Base-by-base conservation (phyloP, 2,888 invertebrate species). In the Megaustenia siamemsis region DNA sequence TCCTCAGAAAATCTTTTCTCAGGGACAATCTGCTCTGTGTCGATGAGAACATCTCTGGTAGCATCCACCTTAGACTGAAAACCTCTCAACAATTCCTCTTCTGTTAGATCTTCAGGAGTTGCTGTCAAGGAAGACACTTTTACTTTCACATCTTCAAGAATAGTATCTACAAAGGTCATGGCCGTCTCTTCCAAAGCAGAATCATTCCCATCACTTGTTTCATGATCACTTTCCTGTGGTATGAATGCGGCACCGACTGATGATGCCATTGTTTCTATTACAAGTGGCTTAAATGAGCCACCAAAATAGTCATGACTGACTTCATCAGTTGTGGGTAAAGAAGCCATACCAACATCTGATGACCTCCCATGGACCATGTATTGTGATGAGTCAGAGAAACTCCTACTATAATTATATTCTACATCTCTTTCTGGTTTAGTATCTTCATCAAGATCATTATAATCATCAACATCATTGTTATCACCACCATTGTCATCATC, bases 301-400 rank as follows among this genome's bases (percentile, higher is more conserved):
- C 86, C 86, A 82, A 91, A 90, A 80, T 89, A 89, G 12, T 88
- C 88, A 85, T 91, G 90, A 68, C 89, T 89, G 53, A 85, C 86
- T 86, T 90, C 90, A 85, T 92, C 92, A 82, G 93, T 93, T 28
- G 92, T 91, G 53, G 95, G 95, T 18, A 95, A 95, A 73, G 93
- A 90, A 40, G 95, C 95, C 88, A 95, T 92, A 88, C 95, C 95
- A 82, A 95, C 94, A 21, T 95, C 95, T 88, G 94, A 94, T 49
- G 71, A 45, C 32, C 45, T 79, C 8, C 56, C n/a, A 53, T 49
- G 32, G 12, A 75, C 38, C 3, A 77, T n/a, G 35, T 83, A 80
- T 35, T 56, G 10, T 8, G 81, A 71, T 43, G 40, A 53, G 0
- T 35, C 15, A 18, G 79, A 82, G 28, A 53, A 80, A 18, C 15